Base-by-base conservation (phyloP, 2,113 vertebrate genomes). In the Embiotoca jacksoni region DNA sequence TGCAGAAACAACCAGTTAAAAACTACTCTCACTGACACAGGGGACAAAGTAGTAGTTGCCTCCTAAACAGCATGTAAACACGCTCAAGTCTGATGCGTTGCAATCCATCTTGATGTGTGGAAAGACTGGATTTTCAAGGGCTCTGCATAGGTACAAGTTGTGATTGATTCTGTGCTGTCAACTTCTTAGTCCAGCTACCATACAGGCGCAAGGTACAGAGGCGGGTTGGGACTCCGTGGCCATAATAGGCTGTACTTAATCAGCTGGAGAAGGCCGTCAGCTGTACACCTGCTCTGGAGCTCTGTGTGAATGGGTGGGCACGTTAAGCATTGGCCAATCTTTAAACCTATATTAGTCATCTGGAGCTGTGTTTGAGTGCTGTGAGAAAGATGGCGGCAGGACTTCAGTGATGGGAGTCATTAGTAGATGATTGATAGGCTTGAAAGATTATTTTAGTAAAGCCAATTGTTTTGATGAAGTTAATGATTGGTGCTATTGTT, bases 361-460 rank as follows among this genome's bases (percentile, higher is more conserved):
- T 44, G 55, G 23, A 58, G 46, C 62, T 83, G 73, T 30, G 58
- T 71, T 82, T 67, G 85, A 90, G 79, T 73, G 65, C 72, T 82
- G 56, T 30, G 13, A 50, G 55, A 83, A 75, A 78, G 83, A 85
- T 46, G 72, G 54, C 32, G 41, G 67, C 72, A 80, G 73, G 32
- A 70, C 62, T 75, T 87, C 60, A 30, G 79, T 76, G 74, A 84
- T 62, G 66, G 84, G 49, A 63, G 75, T 35, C 79, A 86, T 92
- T 89, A 92, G 79, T 13, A 3, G 60, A 61, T 84, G 88, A 89
- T 89, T 79, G 72, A 93, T 91, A 66, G 68, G 49, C 53, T 58
- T 79, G 78, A 75, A 78, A 76, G 83, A 81, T 84, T 86, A 86
- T 88, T 91, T 89, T 78, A 78, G 88, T 69, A 81, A 87, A 84